Percentiles rank a stretch among this genome's conserved stretches.
Evolutionary conservation across 2,888 invertebrate genomes (phyloP).

Genomic region (Scaptomyza reducta): DNA sequence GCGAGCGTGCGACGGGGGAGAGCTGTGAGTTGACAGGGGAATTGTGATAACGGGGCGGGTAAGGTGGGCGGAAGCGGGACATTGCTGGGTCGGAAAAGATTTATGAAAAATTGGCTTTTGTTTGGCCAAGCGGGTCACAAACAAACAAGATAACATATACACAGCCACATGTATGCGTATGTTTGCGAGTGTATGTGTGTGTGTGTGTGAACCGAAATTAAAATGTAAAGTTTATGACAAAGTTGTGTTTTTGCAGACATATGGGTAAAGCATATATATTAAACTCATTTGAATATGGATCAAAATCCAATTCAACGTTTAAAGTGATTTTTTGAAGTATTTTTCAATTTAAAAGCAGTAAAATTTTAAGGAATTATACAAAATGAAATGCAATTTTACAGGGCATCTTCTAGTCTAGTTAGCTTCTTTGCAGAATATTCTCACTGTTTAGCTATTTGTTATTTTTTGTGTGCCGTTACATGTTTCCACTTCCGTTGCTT

Average conservation of each 20-base stretch:
- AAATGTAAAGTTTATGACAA: constrained; percentile 69
- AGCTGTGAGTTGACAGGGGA: constrained; percentile 21
- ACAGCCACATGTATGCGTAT: neutral
- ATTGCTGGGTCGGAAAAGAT: constrained; percentile 52
- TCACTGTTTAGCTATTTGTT: constrained; percentile 8
- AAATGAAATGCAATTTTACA: neutral
- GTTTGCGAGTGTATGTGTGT: constrained; percentile 15
- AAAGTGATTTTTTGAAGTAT: too few relatives aligned
- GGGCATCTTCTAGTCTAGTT: constrained; percentile 13
- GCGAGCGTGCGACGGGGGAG: constrained; percentile 2
- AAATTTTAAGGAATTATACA: too few relatives aligned
- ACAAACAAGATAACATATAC: constrained; percentile 66
- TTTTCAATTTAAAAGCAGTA: too few relatives aligned
- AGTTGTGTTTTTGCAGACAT: constrained; percentile 24
- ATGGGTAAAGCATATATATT: constrained; percentile 7
- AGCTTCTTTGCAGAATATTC: neutral
- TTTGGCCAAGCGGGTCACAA: constrained; percentile 60
- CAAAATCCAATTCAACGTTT: neutral
- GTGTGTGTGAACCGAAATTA: constrained; percentile 58
- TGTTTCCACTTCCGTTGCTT: constrained; percentile 40
- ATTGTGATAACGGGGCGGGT: constrained; percentile 35
- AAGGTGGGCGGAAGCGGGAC: neutral
- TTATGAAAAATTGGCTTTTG: constrained; percentile 78
- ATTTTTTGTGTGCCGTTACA: constrained; percentile 22
- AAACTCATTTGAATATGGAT: constrained; percentile 17